Evolutionary conservation across 2,888 invertebrate species (phyloP), one percentile per base, ranked within the genome.

Genomic region (Galeopsomyia nigrocyanea): DNA sequence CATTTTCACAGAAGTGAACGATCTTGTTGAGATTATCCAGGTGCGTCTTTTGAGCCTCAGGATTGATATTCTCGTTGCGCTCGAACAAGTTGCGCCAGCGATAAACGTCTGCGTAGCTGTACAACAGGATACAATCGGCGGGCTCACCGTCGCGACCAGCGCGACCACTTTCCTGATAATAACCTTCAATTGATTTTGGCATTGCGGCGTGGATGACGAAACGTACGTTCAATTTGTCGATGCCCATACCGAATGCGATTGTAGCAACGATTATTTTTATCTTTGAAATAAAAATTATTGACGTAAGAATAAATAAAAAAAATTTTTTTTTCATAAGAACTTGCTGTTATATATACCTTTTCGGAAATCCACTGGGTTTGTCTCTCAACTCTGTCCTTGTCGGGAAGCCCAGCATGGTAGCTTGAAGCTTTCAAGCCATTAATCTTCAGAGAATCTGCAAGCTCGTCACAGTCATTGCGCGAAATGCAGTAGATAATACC

Each of bases 241-340:
- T 98, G 17, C 99, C 99, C 99, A 99, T 99, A 26, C 97, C 97
- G 88, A 99, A 99, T 0, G 99, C 99, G 80, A 99, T 95, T 0
- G 99, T 99, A 0, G 99, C 99, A 81, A 98, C 98, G 64, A 99
- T 95, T 50, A 93, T 90, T 88, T 90, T 81, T 47, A 85, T 77
- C 82, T 84, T 73, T 16, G 67, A 19, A 16, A 2, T 46, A 3
- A 55, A 55, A n/a, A 31, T 2, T 10, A 17, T 53, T 3, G 53
- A 17, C 16, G 6, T 19, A 10, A 9, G 21, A 55, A 21, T 5
- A 55, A 21, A n/a, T n/a, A 55, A 21, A 21, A 7, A 55, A 0
- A 21, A 9, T 6, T 55, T 17, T 17, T 56, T 21, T 56, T 56
- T 56, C 56, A 22, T 14, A 17, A 55, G n/a, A n/a, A 55, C n/a